phyloP scores from a whole-genome alignment of 2,113 vertebrate genomes.

The Zingel zingel region DNA sequence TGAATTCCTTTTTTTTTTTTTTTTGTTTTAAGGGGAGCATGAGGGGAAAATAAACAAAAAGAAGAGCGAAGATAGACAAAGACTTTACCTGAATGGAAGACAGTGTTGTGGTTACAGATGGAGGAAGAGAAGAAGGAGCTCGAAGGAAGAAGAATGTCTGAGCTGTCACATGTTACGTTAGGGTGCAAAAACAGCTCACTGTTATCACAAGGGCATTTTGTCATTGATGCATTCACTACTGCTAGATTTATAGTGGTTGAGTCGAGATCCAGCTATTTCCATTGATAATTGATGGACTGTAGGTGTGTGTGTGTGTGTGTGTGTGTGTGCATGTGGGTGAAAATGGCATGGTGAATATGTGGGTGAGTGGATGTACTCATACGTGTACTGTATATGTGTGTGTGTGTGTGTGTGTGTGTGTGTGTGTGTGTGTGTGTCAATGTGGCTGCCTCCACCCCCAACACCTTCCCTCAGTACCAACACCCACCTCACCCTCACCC shows the following conservation, averaged over 20 bases:
- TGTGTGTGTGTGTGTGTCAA: conserved; percentile 11
- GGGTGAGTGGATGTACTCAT: conserved; percentile 8
- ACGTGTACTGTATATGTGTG: conserved; percentile 16
- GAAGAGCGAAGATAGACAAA: conserved; percentile 39
- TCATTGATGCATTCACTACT: conserved; percentile 64
- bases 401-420: conserved; percentile 23
- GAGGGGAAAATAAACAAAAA: conserved; percentile 54
- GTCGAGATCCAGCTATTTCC: conserved; percentile 68
- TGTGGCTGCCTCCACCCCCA: conserved; percentile 19
- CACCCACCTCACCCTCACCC: conserved; percentile 11
- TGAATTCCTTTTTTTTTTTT: conserved; percentile 57
- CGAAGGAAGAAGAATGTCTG: conserved; percentile 39
- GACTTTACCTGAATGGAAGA: conserved; percentile 53
- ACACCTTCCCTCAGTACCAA: conserved; percentile 8
- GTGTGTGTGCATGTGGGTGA: background rate
- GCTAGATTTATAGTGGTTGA: conserved; percentile 67
- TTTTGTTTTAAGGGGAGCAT: conserved; percentile 5
- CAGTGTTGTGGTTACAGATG: conserved; percentile 25
- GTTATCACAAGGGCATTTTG: conserved; percentile 77
- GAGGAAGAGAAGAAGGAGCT: conserved; percentile 31
- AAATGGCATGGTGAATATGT: conserved; percentile 24
- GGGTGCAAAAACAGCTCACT: conserved; percentile 52
- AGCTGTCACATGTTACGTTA: conserved; percentile 42
- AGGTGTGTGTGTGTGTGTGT: conserved; percentile 29
- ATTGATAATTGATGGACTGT: conserved; percentile 75